Evolutionary conservation across 2,888 invertebrate species (phyloP).

Genomic region (Glaucopsyche alexis): DNA sequence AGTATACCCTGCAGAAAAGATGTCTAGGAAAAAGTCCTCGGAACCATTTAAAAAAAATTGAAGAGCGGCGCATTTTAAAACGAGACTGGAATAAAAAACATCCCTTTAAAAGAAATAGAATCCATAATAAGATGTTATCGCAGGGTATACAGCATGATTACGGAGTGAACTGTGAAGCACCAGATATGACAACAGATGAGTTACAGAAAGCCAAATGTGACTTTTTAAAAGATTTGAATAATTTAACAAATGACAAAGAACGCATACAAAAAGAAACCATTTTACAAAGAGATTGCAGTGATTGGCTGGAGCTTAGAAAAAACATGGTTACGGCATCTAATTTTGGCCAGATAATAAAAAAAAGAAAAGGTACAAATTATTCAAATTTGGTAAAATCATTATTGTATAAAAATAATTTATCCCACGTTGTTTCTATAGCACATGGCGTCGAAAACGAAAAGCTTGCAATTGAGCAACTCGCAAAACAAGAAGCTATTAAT

Average conservation of each 20-base stretch:
- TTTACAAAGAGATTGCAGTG: not conserved
- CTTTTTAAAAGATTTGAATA: not conserved
- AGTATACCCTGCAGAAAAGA: not conserved
- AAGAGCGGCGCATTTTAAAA: too few species aligned
- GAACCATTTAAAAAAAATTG: too few species aligned
- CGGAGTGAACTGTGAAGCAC: not conserved
- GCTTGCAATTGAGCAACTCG: not conserved
- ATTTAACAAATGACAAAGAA: not conserved
- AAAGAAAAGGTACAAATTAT: too few species aligned
- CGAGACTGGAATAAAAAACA: too few species aligned
- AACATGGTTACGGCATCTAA: not conserved
- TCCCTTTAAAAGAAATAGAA: too few species aligned
- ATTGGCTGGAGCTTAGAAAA: not conserved
- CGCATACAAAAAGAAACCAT: not conserved
- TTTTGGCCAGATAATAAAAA: not conserved
- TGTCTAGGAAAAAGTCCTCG: not conserved
- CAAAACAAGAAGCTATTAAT: constrained; percentile 29
- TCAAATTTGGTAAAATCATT: not conserved
- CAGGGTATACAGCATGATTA: not conserved
- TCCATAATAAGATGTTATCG: too few species aligned
- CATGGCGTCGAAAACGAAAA: not conserved
- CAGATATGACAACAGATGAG: not conserved
- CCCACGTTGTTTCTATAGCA: not conserved
- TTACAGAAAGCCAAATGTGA: not conserved
- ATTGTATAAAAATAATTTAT: not conserved